Base-by-base conservation (phyloP, 2,888 invertebrate species). In the Ochropacha duplaris region DNA sequence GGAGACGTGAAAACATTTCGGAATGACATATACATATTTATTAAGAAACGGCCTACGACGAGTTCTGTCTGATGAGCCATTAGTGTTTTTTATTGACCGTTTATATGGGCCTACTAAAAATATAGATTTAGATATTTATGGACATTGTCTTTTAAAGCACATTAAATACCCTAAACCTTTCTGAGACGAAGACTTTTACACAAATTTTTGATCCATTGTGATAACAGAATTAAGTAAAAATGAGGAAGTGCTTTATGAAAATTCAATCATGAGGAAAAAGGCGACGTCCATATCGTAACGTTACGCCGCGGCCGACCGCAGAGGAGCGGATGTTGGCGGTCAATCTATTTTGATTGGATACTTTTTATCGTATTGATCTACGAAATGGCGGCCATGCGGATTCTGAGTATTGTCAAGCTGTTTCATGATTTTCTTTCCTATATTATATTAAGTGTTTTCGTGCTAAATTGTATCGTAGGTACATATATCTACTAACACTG, bases 21-120 rank as follows among this genome's bases (percentile, higher is more conserved):
- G 59, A 75, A 71, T 62, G 69, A 74, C 76, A 76, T 71, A 73
- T n/a, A n/a, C n/a, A n/a, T 76, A 74, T 70, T 71, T 67, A 52
- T 6, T 68, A 69, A 72, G 77, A 72, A 78, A 73, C 66, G 66
- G 68, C 69, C 61, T 62, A 68, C 59, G 62, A 65, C 56, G 65
- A 59, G 56, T 58, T 44, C 19, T 24, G 24, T 24, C 5, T 44
- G 44, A 44, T 44, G 19, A 19, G 9, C 44, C n/a, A n/a, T 44
- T 9, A 19, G 9, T 9, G 44, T 44, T 44, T 9, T 44, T 44
- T 44, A 44, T 44, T 44, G 36, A 31, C 31, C 31, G 3, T 31
- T 31, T 12, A 12, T 12, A 31, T n/a, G n/a, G 36, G n/a, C n/a
- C 36, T n/a, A 36, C n/a, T n/a, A 9, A n/a, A 4, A n/a, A 36